Evolutionary conservation across 2,797 vertebrate genomes (phyloP), one percentile per base, ranked within the genome.

Genomic region (Pangasius macronema): DNA sequence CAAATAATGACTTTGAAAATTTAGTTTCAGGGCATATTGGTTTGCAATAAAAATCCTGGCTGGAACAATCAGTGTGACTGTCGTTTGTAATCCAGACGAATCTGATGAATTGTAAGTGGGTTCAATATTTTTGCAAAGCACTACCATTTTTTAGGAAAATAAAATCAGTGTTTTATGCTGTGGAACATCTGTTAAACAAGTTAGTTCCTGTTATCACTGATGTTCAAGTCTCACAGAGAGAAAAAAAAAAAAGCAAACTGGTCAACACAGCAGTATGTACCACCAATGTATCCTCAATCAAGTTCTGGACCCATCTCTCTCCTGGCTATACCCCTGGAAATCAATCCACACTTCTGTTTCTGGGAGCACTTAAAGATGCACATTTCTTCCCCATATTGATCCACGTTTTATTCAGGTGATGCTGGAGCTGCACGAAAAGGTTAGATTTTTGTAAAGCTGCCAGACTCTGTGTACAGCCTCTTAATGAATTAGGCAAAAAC

Each of bases 401-500:
- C 55, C 46, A 9, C 59, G 76, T 82, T 82, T 86, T n/a, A n/a
- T 61, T 83, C 81, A 83, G 86, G 30, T 83, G 36, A 59, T 65
- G 33, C 24, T 83, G 33, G 59, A 57, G 5, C 59, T 63, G 33
- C 79, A 36, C 16, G 11, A 49, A 89, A 88, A 88, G 46, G 14
- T 76, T 30, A 51, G 0, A 22, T 30, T 82, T 82, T 82, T 36
- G 51, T 63, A 55, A 86, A 84, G 20, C 22, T 77, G 72, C 81
- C 79, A 87, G 53, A 57, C 42, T 49, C 76, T 27, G 73, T 49
- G 39, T 63, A 27, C 13, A 33, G 76, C 55, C 42, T 81, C 65
- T 63, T 63, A 84, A 80, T 85, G 42, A 85, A 87, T 82, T 89
- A 65, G 91, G 91, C 57, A 88, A 91, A 90, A 89, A 90, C 86